Base-by-base conservation (phyloP, 1,140 invertebrate genomes). In the Calycopis cecrops region DNA sequence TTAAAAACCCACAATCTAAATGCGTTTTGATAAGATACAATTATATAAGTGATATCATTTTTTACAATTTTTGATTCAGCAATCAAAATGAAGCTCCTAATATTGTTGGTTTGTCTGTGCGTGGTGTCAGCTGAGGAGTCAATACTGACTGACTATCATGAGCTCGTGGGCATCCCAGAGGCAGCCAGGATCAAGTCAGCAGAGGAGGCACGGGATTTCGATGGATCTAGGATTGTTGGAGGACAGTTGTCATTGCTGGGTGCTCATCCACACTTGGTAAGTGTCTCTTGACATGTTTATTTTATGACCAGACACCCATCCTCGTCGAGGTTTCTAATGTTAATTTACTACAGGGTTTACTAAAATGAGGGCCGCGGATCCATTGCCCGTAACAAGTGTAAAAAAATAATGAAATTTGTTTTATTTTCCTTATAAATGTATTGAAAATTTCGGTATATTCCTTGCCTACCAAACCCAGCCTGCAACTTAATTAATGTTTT, bases 201-300 rank as follows among this genome's bases (percentile, higher is more conserved):
- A 14, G 65, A 67, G 16, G 51, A 57, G 1, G 59, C 65, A 1
- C 33, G n/a, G 9, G 65, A 67, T 21, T 67, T 67, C 38, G 65
- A 67, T 54, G 65, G 65, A 8, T 33, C 50, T 11, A 67, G 65
- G 52, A 67, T 67, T 18, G 57, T 62, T 17, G 65, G 65, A 9
- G 65, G 65, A 0, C 48, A 33, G 11, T 16, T 55, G 0, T 54
- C 65, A 0, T 14, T 47, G 8, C 28, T 67, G 4, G 65, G 65
- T 3, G 47, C 48, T n/a, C 40, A 62, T 33, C 62, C 65, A 10
- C 16, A 50, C 14, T 11, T 62, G 35, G 65, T 67, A 57, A 65
- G 44, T 52, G 9, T 10, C 21, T 28, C 6, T 28, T 28, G 6
- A 3, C 21, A 6, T 28, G 6, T 28, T 3, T 28, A 28, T 28